Evolutionary conservation across 2,113 vertebrate genomes (phyloP).

Genomic region (Thryonomys swinderianus): DNA sequence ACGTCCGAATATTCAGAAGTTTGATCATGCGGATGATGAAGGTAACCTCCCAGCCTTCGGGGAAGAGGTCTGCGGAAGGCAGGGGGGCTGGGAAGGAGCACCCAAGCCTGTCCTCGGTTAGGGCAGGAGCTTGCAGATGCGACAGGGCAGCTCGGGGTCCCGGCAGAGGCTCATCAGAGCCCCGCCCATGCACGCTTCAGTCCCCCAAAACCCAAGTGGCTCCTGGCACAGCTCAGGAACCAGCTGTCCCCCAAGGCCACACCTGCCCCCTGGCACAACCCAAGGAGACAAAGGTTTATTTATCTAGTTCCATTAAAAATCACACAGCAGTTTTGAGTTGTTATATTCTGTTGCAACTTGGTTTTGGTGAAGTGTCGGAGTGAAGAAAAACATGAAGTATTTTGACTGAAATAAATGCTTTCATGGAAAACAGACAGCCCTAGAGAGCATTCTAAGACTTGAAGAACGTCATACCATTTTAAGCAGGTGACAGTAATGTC

Average conservation of each 20-base stretch:
- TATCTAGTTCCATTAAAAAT: slow-evolving; percentile 60
- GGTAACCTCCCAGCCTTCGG: neutral
- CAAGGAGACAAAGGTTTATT: slow-evolving; percentile 25
- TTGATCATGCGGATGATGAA: slow-evolving; percentile 76
- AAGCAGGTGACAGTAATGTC: slow-evolving; percentile 90
- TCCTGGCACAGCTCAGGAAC: neutral
- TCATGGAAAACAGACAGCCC: slow-evolving; percentile 86
- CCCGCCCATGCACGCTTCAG: neutral
- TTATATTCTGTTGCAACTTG: slow-evolving; percentile 51
- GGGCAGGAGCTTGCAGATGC: neutral
- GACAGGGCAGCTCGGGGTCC: fast-evolving
- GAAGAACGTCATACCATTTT: slow-evolving; percentile 87
- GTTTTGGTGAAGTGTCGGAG: slow-evolving; percentile 78
- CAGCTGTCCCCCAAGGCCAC: neutral
- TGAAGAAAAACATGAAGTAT: slow-evolving; percentile 82
- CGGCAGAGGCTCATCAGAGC: neutral
- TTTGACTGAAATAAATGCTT: slow-evolving; percentile 88
- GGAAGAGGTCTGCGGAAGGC: neutral
- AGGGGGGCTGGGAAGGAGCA: neutral
- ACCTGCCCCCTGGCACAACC: neutral
- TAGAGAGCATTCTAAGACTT: slow-evolving; percentile 84
- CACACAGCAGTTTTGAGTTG: slow-evolving; percentile 50
- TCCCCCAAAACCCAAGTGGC: neutral
- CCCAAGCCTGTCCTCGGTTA: slow-evolving; percentile 10
- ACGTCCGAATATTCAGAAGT: slow-evolving; percentile 88